Evolutionary conservation across 2,797 vertebrate genomes (phyloP).

Genomic region (Rhyacichthys aspro): DNA sequence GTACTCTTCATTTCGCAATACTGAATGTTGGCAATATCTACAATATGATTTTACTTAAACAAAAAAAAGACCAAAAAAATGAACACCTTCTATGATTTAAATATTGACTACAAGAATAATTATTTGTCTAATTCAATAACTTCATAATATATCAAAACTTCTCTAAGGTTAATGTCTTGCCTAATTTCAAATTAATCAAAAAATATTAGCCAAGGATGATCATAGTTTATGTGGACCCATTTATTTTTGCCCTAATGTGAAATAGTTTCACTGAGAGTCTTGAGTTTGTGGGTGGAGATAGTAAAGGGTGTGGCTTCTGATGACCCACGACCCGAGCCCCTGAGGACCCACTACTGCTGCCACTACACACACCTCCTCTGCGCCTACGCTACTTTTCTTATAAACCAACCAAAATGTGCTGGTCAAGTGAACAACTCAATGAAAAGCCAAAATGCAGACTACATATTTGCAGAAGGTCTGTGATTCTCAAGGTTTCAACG

Average conservation of each 20-base stretch:
- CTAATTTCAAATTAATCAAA: no score
- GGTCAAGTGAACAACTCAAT: constrained; percentile 33
- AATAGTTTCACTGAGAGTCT: constrained; percentile 41
- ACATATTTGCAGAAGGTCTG: constrained; percentile 31
- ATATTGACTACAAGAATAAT: no score
- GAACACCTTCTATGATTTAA: no score
- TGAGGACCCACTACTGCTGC: constrained; percentile 52
- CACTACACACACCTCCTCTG: constrained; percentile 56
- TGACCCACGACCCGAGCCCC: constrained; percentile 69
- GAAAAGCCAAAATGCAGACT: constrained; percentile 41
- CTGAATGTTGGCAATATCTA: constrained; percentile 7
- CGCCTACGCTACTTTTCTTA: constrained; percentile 32
- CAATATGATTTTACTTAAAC: neutral
- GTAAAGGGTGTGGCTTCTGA: constrained; percentile 59
- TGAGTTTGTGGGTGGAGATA: constrained; percentile 50
- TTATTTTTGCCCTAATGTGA: constrained; percentile 44
- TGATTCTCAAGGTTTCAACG: constrained; percentile 43
- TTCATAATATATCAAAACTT: no score
- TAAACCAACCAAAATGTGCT: constrained; percentile 31
- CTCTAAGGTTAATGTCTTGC: no score
- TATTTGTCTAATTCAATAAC: no score
- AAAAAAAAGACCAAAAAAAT: no score
- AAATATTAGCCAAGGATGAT: no score
- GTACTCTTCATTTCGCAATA: neutral
- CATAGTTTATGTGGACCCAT: constrained; percentile 27